phyloP scores from a whole-genome alignment of 1,140 invertebrate genomes.

The Sycophaga agraensis region DNA sequence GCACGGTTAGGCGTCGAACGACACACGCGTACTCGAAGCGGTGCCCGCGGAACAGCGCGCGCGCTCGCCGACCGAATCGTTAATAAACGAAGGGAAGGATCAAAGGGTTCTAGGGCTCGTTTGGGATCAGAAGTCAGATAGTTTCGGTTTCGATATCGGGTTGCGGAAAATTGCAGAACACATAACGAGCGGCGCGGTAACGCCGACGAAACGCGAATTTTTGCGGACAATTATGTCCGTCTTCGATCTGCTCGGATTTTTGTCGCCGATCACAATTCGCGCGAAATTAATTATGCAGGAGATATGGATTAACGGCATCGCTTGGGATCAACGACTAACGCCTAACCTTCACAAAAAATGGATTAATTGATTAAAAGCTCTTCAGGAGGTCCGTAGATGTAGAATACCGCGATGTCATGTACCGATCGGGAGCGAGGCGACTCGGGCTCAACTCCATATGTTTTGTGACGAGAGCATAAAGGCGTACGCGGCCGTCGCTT shows the following conservation, averaged over 20 bases:
- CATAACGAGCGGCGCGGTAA: not conserved
- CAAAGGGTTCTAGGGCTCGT: not conserved
- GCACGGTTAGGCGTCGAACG: not conserved
- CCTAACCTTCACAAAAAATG: no score
- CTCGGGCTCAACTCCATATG: not conserved
- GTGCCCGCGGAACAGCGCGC: not conserved
- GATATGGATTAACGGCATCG: conserved; percentile 26
- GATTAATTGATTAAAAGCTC: no score
- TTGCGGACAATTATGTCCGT: conserved; percentile 32
- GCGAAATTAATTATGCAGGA: not conserved
- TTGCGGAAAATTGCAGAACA: not conserved
- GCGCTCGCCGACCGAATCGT: not conserved
- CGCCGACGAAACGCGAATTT: not conserved
- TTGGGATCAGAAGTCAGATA: not conserved
- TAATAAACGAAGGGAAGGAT: not conserved
- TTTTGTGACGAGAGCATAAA: conserved; percentile 4
- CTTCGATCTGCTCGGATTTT: conserved; percentile 36
- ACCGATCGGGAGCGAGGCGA: not conserved
- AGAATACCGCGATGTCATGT: not conserved
- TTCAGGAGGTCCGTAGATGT: no score
- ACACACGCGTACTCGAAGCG: not conserved
- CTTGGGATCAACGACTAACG: no score
- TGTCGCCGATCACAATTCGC: conserved; percentile 16
- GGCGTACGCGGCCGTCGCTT: not conserved
- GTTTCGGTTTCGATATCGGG: not conserved